Percentiles rank a stretch among this genome's conserved stretches.
Conservation (phyloP, 1,140 invertebrate species). For the Phortica variegata region DNA sequence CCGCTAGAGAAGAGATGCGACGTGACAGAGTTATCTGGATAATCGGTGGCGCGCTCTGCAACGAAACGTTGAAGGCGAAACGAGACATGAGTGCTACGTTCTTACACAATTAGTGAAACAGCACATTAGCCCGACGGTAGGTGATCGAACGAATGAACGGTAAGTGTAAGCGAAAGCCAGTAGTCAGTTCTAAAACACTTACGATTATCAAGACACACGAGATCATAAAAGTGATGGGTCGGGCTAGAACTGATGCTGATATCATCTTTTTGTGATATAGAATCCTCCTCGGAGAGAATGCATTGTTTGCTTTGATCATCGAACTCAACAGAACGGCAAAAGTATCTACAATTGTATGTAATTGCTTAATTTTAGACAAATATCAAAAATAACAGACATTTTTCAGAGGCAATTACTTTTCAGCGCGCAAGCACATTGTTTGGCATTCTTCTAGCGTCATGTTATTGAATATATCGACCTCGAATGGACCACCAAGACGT, state of each 20-base stretch:
- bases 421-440: conserved; percentile 73
- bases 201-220: conserved; percentile 84
- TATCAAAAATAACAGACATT: conserved; percentile 6
- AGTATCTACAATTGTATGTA: conserved; percentile 63
- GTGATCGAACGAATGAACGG: too few species aligned
- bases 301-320: conserved; percentile 83
- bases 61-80: conserved; percentile 25
- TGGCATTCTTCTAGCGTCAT: conserved; percentile 83
- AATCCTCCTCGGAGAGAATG: conserved; percentile 85
- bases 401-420: conserved; percentile 63
- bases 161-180: too few species aligned
- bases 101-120: conserved; percentile 14
- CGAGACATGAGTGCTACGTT: background rate
- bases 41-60: conserved; percentile 75
- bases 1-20: conserved; percentile 79
- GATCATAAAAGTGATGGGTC: conserved; percentile 81
- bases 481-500: conserved; percentile 80
- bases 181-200: too few species aligned
- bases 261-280: conserved; percentile 81
- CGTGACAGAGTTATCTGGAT: conserved; percentile 78
- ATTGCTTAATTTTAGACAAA: conserved; percentile 27
- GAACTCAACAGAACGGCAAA: conserved; percentile 87
- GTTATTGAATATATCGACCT: conserved; percentile 82
- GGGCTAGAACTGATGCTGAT: conserved; percentile 77
- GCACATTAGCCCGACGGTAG: too few species aligned